Conservation (phyloP, 2,888 invertebrate genomes). For the Lithophane semibrunnea region DNA sequence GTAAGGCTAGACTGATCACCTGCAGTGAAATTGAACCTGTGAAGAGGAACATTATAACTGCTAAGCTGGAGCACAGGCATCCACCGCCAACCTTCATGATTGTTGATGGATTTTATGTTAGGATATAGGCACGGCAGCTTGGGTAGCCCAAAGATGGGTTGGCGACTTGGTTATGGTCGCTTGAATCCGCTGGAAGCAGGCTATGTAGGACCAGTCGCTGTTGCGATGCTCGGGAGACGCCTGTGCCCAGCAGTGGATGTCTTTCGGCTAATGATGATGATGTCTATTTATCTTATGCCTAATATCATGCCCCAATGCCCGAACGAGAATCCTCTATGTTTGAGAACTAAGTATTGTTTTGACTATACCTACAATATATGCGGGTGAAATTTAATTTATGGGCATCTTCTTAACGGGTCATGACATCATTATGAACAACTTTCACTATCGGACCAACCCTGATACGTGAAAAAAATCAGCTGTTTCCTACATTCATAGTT, state of each 20-base stretch:
- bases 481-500: too few relatives aligned
- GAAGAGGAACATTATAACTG: conserved; percentile 45
- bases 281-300: too few relatives aligned
- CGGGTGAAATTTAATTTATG: too few relatives aligned
- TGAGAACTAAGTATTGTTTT: neutral
- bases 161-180: neutral
- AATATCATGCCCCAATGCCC: neutral
- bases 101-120: conserved; percentile 64
- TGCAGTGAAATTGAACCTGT: conserved; percentile 27
- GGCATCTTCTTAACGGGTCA: too few relatives aligned
- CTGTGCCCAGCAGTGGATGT: neutral
- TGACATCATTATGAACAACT: too few relatives aligned
- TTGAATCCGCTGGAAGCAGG: neutral
- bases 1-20: conserved; percentile 69
- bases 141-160: neutral
- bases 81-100: conserved; percentile 69
- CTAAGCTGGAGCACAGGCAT: conserved; percentile 86
- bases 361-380: too few relatives aligned
- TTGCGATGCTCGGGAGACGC: neutral
- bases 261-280: neutral
- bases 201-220: neutral
- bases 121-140: conserved; percentile 45
- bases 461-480: too few relatives aligned
- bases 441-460: too few relatives aligned
- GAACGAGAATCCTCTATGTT: neutral